These are phyloP conservation scores for Leucopternis melanops DNA, from an alignment of 2,113 vertebrate species.

Conservation along the genomic window DNA sequence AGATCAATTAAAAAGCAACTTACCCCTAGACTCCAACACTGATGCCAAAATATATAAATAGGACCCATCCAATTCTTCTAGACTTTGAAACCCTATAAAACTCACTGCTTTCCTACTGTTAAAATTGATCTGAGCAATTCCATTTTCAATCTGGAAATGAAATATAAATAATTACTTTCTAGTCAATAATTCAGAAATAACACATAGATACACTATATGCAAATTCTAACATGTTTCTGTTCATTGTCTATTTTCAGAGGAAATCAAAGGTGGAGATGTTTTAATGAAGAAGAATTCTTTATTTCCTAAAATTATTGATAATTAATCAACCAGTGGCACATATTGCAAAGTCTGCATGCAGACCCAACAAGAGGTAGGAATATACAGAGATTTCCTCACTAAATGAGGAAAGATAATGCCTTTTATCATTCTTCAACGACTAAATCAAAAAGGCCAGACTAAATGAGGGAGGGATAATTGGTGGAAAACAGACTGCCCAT, in stretches of 20 bases:
- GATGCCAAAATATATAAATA: conserved; percentile 71
- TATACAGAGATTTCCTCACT: neutral
- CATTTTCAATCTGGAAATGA: conserved; percentile 64
- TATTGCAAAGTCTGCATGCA: neutral
- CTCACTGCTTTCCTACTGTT: conserved; percentile 60
- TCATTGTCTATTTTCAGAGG: neutral
- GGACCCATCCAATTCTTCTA: conserved; percentile 68
- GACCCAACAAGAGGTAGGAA: neutral
- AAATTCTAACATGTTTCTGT: neutral
- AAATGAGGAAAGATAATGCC: neutral
- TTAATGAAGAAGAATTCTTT: neutral
- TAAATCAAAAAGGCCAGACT: neutral
- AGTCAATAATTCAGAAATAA: neutral
- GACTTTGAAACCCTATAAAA: conserved; percentile 45
- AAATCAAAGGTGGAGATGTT: neutral
- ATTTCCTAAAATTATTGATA: neutral
- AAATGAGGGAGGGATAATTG: neutral
- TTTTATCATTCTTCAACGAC: neutral
- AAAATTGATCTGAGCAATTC: conserved; percentile 61
- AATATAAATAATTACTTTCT: neutral
- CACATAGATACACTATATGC: rapidly evolving
- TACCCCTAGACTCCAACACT: conserved; percentile 71
- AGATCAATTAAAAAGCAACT: neutral
- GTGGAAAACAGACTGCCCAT: neutral
- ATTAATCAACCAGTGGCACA: neutral